phyloP scores from a whole-genome alignment of 2,113 vertebrate genomes.

The Cynocephalus volans region DNA sequence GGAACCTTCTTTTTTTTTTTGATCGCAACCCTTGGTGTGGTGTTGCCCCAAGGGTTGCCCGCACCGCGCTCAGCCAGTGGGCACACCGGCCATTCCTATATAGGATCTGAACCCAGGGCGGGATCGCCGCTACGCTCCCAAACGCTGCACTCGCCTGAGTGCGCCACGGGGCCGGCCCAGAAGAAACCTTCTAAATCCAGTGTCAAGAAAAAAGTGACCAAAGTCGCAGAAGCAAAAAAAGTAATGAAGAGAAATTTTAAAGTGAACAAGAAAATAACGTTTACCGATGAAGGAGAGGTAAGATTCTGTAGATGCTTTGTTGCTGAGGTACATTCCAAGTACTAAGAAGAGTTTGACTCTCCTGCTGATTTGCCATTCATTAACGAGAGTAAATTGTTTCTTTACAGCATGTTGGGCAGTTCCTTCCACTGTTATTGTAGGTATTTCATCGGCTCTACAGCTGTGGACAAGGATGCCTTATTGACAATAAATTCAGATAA shows the following conservation, averaged over 20 bases:
- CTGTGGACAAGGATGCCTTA: not conserved
- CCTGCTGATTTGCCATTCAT: not conserved
- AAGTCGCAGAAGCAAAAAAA: conserved; percentile 94
- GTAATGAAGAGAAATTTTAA: conserved; percentile 94
- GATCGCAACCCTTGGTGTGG: no score
- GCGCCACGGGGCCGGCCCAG: no score
- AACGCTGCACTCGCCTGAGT: no score
- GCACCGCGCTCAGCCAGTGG: no score
- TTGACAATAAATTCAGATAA: not conserved
- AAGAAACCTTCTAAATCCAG: conserved; percentile 85
- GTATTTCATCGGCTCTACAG: not conserved
- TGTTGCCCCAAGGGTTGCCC: no score
- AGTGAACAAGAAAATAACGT: conserved; percentile 94
- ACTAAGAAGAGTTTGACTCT: not conserved
- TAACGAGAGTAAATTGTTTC: conserved; percentile 6
- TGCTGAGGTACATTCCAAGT: not conserved
- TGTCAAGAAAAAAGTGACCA: conserved; percentile 91
- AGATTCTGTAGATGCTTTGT: conserved; percentile 73
- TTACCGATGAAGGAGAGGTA: conserved; percentile 95
- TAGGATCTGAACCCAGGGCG: no score
- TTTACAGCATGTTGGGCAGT: not conserved
- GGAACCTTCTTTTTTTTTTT: no score
- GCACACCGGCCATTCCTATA: no score
- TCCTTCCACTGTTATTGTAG: not conserved
- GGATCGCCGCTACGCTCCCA: no score